Percentiles rank a stretch among this genome's conserved stretches.
These are phyloP conservation scores for Platyscapa corneri DNA, from an alignment of 1,140 invertebrate species.

Conservation along the genomic window DNA sequence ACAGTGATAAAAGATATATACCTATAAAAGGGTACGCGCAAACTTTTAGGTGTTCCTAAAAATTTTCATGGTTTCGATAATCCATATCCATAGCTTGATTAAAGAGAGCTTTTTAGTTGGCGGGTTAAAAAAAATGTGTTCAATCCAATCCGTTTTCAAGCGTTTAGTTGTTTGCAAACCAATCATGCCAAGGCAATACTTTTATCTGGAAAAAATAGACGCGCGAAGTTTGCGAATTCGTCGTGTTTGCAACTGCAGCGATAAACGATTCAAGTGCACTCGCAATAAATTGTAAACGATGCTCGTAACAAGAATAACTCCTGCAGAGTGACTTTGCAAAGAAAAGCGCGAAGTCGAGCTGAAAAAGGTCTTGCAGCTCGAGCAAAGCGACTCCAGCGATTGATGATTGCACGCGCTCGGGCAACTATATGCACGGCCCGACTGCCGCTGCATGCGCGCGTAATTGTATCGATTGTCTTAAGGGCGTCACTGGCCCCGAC, in stretches of 20 bases:
- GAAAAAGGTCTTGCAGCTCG: background rate
- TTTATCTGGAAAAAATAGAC: no score
- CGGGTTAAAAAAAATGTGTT: no score
- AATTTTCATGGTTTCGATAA: no score
- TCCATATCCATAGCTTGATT: no score
- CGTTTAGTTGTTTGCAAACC: no score
- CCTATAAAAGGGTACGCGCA: no score
- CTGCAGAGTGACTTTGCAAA: background rate
- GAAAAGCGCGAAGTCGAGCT: background rate
- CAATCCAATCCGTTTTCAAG: no score
- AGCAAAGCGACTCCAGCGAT: background rate
- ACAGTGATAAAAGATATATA: no score
- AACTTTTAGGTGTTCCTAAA: no score
- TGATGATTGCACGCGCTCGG: background rate
- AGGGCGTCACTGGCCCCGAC: constrained; percentile 44
- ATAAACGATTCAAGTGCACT: background rate
- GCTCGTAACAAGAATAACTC: background rate
- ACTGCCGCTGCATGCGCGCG: background rate
- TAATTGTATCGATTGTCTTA: constrained; percentile 51
- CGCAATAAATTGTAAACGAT: background rate
- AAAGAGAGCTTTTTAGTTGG: no score
- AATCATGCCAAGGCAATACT: no score
- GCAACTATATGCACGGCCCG: background rate
- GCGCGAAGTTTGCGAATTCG: no score
- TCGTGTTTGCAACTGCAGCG: background rate